These are phyloP conservation scores for Mactra quadrangularis DNA, from an alignment of 1,140 invertebrate genomes.

Conservation along the genomic window DNA sequence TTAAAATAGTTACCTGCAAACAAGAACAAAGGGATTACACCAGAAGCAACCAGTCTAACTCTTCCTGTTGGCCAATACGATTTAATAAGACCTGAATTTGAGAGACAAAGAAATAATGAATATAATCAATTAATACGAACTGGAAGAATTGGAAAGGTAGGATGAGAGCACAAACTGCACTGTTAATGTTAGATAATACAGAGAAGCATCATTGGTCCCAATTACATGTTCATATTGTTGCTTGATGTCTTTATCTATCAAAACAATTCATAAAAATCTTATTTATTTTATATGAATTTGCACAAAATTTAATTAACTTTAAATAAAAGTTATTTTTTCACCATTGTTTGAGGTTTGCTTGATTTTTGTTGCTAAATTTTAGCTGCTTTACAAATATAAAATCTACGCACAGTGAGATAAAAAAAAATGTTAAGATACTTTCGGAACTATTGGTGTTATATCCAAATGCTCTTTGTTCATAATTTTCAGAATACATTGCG, in stretches of 20 bases:
- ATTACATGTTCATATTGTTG: slow-evolving; percentile 1
- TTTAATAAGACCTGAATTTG: slow-evolving; percentile 36
- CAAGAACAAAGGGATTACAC: slow-evolving; percentile 37
- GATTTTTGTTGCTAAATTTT: no score
- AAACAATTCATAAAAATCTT: no score
- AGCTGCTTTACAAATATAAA: no score
- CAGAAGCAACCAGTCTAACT: slow-evolving; percentile 16
- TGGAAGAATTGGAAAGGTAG: slow-evolving; percentile 51
- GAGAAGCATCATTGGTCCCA: slow-evolving; percentile 43
- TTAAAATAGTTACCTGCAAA: slow-evolving; percentile 14
- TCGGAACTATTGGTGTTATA: no score
- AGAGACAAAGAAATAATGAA: slow-evolving; percentile 57
- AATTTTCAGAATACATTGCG: slow-evolving; percentile 42
- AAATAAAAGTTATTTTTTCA: no score
- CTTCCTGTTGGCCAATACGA: slow-evolving; percentile 59
- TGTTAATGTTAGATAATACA: not conserved
- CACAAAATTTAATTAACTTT: no score
- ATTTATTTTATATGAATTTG: no score
- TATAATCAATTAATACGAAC: slow-evolving; percentile 41
- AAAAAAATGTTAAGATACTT: no score
- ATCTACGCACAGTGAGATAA: no score
- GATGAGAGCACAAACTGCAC: not conserved
- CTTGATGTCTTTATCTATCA: no score
- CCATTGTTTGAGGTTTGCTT: no score
- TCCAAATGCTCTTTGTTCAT: slow-evolving; percentile 1